Conservation (phyloP, 1,140 invertebrate species). For the Arctopsyche grandis region DNA sequence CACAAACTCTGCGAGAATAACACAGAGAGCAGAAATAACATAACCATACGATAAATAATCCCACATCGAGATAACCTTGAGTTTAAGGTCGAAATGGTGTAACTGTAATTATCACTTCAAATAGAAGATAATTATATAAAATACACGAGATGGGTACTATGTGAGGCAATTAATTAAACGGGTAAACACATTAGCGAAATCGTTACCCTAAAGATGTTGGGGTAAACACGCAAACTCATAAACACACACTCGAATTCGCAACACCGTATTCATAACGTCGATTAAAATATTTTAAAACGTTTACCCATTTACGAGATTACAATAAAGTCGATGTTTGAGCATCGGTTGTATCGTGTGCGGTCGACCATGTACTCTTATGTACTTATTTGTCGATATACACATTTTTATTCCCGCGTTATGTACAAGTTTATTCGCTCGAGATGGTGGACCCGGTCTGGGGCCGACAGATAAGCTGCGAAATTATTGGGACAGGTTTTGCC, state of each 20-base stretch:
- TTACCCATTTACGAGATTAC: no score
- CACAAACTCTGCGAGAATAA: no score
- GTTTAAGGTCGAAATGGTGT: not conserved
- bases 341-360: no score
- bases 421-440: not conserved
- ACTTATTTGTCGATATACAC: no score
- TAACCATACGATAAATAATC: no score
- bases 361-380: no score
- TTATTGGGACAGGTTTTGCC: slow-evolving; percentile 19
- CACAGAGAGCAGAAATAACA: no score
- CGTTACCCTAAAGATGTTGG: not conserved
- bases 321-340: no score
- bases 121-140: not conserved
- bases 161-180: slow-evolving; percentile 16
- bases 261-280: no score
- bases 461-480: slow-evolving; percentile 31
- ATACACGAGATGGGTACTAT: not conserved
- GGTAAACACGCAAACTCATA: not conserved
- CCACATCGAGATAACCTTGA: slow-evolving; percentile 4
- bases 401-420: no score
- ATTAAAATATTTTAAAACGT: no score
- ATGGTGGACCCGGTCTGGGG: not conserved
- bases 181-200: slow-evolving; percentile 15
- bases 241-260: no score
- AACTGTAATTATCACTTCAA: not conserved